Base-by-base conservation (phyloP, 2,888 invertebrate species). In the Orthonychiurus folsomi region DNA sequence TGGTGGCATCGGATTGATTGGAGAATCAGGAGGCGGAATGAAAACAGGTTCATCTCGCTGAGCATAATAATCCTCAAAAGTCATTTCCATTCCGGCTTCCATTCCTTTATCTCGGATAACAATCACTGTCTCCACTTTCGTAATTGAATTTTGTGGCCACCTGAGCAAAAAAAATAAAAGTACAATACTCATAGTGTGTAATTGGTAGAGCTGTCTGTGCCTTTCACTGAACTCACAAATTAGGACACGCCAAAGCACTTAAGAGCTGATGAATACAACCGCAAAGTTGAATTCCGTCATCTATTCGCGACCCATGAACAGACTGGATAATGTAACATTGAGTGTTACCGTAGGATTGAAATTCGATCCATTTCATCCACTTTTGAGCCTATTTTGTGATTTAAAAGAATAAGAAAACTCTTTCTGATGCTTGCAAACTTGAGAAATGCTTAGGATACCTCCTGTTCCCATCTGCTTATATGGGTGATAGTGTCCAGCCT, bases 401-500 rank as follows among this genome's bases (percentile, higher is more conserved):
- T 18, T 15, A 27, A 55, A 52, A 53, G 5, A 3, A 20, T 55
- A 55, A 9, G 15, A 55, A 55, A 55, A 21, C n/a, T n/a, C n/a
- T n/a, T n/a, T n/a, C n/a, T n/a, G n/a, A n/a, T n/a, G n/a, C n/a
- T n/a, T n/a, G n/a, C n/a, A n/a, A n/a, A n/a, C n/a, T n/a, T n/a
- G n/a, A 52, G n/a, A 21, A 5, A 9, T 20, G 5, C 20, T 12
- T 12, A 56, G 20, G 54, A 25, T 20, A 69, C 67, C 56, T 69
- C 67, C 60, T 73, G 68, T 50, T 73, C 73, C 73, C 73, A 73
- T 18, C 67, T 59, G 55, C 69, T 71, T 20, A 73, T 69, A 23
- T 64, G 63, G 23, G 66, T 66, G 1, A 71, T 61, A 1, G 61
- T 61, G 55, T 69, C 67, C 52, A 70, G 50, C 12, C 73, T 60